Conservation (phyloP, 2,888 invertebrate species). For the Seira sanloemensis region DNA sequence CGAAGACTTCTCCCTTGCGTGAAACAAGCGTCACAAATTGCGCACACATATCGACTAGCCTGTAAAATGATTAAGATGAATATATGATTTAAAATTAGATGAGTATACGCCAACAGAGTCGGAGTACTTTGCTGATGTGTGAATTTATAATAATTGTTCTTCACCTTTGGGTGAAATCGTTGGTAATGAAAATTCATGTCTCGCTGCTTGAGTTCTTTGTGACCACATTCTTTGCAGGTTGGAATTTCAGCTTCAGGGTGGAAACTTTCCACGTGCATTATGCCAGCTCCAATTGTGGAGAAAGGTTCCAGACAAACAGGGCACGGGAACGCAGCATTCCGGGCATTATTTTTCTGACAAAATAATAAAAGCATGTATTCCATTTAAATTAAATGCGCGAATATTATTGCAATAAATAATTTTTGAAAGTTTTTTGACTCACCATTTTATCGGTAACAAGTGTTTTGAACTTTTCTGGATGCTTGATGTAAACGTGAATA, state of each 20-base stretch:
- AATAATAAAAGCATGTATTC: neutral
- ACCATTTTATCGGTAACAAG: conserved; percentile 22
- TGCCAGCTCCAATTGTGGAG: neutral
- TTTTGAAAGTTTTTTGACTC: neutral
- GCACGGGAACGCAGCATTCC: neutral
- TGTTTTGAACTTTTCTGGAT: conserved; percentile 33
- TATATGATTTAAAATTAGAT: too few species aligned
- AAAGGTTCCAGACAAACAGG: neutral
- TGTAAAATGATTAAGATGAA: too few species aligned
- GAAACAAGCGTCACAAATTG: conserved; percentile 16
- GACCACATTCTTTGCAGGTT: conserved; percentile 31
- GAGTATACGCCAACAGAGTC: too few species aligned
- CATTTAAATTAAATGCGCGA: neutral
- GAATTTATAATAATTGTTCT: too few species aligned
- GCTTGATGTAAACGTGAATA: conserved; percentile 46
- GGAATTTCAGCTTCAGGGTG: conserved; percentile 34
- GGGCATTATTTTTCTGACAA: neutral
- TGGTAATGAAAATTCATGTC: conserved; percentile 42
- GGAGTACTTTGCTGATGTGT: too few species aligned
- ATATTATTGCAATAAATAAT: neutral
- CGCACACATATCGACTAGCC: conserved; percentile 7
- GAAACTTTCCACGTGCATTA: conserved; percentile 13
- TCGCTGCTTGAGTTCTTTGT: conserved; percentile 37
- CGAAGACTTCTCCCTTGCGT: conserved; percentile 8
- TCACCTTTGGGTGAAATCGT: conserved; percentile 23